Base-by-base conservation (phyloP, 2,888 invertebrate genomes). In the Cecidostiba fungosa region DNA sequence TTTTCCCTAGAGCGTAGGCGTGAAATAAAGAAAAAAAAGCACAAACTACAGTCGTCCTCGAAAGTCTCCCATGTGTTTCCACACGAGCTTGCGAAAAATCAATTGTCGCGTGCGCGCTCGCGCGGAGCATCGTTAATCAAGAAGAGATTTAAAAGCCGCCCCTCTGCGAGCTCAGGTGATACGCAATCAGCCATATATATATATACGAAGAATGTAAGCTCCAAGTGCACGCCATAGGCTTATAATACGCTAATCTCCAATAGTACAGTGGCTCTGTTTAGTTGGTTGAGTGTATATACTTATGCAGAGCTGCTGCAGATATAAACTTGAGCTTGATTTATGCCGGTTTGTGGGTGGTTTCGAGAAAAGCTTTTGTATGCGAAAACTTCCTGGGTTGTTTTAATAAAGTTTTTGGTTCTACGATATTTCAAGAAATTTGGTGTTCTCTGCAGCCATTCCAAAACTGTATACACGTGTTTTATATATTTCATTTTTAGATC, bases 61-160 rank as follows among this genome's bases (percentile, higher is more conserved):
- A 36, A n/a, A 39, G n/a, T 3, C 29, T 66, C 70, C 19, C 36
- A 32, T 8, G 70, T 5, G 16, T 72, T 72, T 23, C 39, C 39
- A 66, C 29, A 14, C 19, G 5, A 36, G 39, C 72, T 66, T 73
- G 62, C 47, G 43, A 80, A 85, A 85, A 85, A 85, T 85, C 84
- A 85, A 85, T 81, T 59, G 72, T 85, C 32, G 85, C 85, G 50
- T 82, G 81, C 81, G 26, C 74, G n/a, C 36, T 14, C 16, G 5
- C 54, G 14, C 12, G 0, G 12, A 26, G 32, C 70, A 14, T 81
- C 77, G 77, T 85, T 85, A 85, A 85, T 85, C 81, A 85, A 81
- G 76, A 77, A 47, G 59, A 81, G 81, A 85, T 77, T 85, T 82
- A 77, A 81, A 81, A 66, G 39, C 62, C 54, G 0, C 1, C 59